Evolutionary conservation across 2,888 invertebrate species (phyloP), one percentile per base, ranked within the genome.

Genomic region (Phymatocera aterrima): DNA sequence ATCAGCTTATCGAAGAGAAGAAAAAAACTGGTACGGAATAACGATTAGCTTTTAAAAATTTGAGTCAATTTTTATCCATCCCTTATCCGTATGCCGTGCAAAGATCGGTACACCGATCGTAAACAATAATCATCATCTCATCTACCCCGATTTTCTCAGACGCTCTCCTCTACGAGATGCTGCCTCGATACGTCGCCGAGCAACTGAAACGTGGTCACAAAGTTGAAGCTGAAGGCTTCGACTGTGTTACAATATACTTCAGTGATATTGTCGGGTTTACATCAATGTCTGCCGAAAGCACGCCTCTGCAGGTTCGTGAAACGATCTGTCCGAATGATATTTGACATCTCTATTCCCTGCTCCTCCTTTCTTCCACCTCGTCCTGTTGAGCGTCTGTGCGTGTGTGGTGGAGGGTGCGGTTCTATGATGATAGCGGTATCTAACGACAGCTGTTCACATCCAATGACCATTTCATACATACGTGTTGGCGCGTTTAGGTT

Each of bases 201-300:
- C 97, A 98, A 88, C 91, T 98, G 82, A 98, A 97, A 91, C 93
- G 95, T 81, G 98, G 98, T 0, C 94, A 96, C 84, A 95, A 96
- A 89, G 98, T 98, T 6, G 94, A 97, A 91, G 97, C 96, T 0
- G 98, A 98, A 91, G 94, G 94, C 87, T 98, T 97, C 91, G 97
- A 98, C 88, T 95, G 94, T 81, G 97, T 97, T 18, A 98, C 98
- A 1, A 98, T 98, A 82, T 98, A 97, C 91, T 98, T 98, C 91
- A 97, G 97, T 88, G 98, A 98, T 89, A 98, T 98, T 81, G 97
- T 98, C 40, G 98, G 97, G 28, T 97, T 97, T 90, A 98, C 98
- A 0, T 93, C 96, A 40, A 96, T 98, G 95, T 97, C 97, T 0
- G 97, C 98, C 0, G 96, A 97, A 89, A 97, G 97, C 88, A 97